Conservation (phyloP, 1,140 invertebrate genomes). For the Drosophila sp. region DNA sequence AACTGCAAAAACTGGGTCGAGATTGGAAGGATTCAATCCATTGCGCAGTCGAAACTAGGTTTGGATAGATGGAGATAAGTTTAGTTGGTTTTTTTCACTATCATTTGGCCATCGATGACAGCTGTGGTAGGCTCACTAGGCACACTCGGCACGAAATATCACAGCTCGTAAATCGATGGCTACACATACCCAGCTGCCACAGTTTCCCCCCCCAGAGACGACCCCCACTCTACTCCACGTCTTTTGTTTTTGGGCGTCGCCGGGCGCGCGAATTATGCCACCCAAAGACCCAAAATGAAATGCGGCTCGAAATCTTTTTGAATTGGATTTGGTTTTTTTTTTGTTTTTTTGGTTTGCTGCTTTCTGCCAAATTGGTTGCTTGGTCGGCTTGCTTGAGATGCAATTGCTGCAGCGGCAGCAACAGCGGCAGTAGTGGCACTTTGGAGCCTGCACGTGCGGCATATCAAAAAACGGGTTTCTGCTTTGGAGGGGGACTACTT, state of each 20-base stretch:
- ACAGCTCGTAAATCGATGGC: slow-evolving; percentile 76
- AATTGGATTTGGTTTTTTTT: slow-evolving; percentile 21
- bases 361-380: slow-evolving; percentile 66
- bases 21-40: slow-evolving; percentile 1
- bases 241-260: slow-evolving; percentile 61
- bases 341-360: slow-evolving; percentile 24
- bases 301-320: slow-evolving; percentile 39
- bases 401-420: slow-evolving; percentile 39
- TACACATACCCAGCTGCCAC: not conserved
- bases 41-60: not conserved
- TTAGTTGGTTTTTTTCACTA: slow-evolving; percentile 44
- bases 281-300: slow-evolving; percentile 49
- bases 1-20: not conserved
- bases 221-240: slow-evolving; percentile 10
- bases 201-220: slow-evolving; percentile 25
- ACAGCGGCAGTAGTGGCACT: slow-evolving; percentile 25
- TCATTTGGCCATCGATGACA: slow-evolving; percentile 59
- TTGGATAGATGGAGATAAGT: not conserved
- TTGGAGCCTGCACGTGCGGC: slow-evolving; percentile 54
- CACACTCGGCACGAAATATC: slow-evolving; percentile 65
- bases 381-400: slow-evolving; percentile 42
- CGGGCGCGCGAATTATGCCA: slow-evolving; percentile 76
- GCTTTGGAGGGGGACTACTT: slow-evolving; percentile 43
- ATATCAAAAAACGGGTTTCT: slow-evolving; percentile 65
- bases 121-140: slow-evolving; percentile 22